These are phyloP conservation scores for Rhagoletis zephyria DNA, from an alignment of 1,140 invertebrate species.

Conservation along the genomic window DNA sequence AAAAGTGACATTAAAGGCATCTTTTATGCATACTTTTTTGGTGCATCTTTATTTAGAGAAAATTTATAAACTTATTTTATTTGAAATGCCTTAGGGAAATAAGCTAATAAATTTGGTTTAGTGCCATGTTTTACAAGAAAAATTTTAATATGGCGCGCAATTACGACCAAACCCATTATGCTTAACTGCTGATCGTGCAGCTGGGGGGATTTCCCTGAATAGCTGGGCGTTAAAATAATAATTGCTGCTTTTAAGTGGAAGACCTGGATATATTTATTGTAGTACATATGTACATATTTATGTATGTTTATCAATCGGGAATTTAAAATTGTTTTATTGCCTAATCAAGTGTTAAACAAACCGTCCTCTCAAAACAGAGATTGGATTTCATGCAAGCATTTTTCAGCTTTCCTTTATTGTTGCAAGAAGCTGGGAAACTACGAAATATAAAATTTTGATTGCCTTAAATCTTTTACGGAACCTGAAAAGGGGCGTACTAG, in stretches of 20 bases:
- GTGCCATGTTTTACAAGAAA: not conserved
- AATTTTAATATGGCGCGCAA: constrained; percentile 7
- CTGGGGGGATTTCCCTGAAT: not conserved
- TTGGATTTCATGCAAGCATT: too few species aligned
- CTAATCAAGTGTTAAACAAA: not conserved
- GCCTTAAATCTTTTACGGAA: too few species aligned
- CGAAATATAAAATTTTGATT: too few species aligned
- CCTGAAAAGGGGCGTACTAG: too few species aligned
- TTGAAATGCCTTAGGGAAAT: not conserved
- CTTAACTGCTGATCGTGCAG: not conserved
- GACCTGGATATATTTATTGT: too few species aligned
- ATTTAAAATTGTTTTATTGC: constrained; percentile 24
- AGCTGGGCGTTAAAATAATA: constrained; percentile 29
- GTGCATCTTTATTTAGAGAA: not conserved
- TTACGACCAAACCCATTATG: not conserved
- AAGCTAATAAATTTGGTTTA: constrained; percentile 33
- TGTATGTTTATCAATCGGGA: not conserved
- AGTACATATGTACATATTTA: not conserved
- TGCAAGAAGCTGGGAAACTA: too few species aligned
- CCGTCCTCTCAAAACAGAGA: too few species aligned
- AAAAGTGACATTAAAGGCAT: constrained; percentile 30
- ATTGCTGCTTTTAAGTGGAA: constrained; percentile 20
- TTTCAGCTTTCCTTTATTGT: too few species aligned
- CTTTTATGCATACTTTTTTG: not conserved
- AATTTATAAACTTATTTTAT: not conserved